Evolutionary conservation across 30 jellyfish, hydroid and myxozoan genomes (phyloP), one percentile per base, ranked within the genome.

Genomic region (Turritopsis dohrnii): DNA sequence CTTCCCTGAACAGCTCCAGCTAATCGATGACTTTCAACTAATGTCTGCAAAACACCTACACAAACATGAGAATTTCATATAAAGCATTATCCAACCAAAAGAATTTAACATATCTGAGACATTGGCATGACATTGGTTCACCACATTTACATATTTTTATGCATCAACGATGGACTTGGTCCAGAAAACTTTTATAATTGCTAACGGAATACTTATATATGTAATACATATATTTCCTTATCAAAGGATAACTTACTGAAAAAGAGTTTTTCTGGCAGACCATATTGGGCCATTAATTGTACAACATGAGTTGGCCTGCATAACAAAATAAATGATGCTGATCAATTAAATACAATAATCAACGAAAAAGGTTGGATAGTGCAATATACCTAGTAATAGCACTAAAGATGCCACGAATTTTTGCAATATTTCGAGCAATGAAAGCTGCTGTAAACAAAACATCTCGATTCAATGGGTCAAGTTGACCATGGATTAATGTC

Each of bases 1-100:
- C 89, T 82, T 74, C 97, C 97, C 82, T 90, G 97, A 18, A 90
- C 81, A 18, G 95, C 83, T 66, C 97, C 97, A 27, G 92, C 87
- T 29, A 90, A 52, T 1, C 97, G 88, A 4, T 87, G 89, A 1
- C 89, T 71, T 28, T 88, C 52, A 17, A 83, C 95, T 73, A 90
- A 73, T 60, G 75, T 79, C 69, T 83, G 87, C 81, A 90, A 69
- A 24, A 90, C 95, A 71, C 89, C 97, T 90, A 65, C 17, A 77
- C 53, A 41, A 41, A 41, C 60, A 41, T n/a, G n/a, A n/a, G n/a
- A n/a, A n/a, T n/a, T n/a, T n/a, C n/a, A n/a, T n/a, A n/a, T n/a
- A n/a, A n/a, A n/a, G n/a, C n/a, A n/a, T n/a, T n/a, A n/a, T n/a
- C n/a, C n/a, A n/a, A n/a, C n/a, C n/a, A n/a, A n/a, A n/a, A 60